phyloP scores from a whole-genome alignment of 2,888 invertebrate genomes.

The Lepas anatifera region DNA sequence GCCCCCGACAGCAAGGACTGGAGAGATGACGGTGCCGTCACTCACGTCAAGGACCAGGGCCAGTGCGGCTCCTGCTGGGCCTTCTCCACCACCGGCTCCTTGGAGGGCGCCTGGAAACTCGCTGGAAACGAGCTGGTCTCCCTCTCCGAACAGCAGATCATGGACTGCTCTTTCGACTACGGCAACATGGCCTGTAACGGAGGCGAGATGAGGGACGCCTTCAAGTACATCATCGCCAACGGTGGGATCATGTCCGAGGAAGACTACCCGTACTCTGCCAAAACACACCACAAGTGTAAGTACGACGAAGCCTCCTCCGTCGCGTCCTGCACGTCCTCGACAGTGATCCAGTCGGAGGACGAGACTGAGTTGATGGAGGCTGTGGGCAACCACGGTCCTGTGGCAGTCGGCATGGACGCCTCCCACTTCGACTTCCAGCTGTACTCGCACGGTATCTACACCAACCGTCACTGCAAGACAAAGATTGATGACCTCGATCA shows the following conservation, averaged over 20 bases:
- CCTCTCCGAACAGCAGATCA: conserved; percentile 84
- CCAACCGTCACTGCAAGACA: not conserved
- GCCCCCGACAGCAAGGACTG: conserved; percentile 32
- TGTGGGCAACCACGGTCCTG: not conserved
- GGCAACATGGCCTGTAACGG: conserved; percentile 87
- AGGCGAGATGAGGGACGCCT: conserved; percentile 70
- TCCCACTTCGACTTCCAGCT: not conserved
- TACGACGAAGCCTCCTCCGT: not conserved
- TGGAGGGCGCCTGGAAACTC: conserved; percentile 81
- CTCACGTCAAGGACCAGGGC: conserved; percentile 34
- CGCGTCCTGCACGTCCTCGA: not conserved
- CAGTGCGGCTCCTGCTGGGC: conserved; percentile 44
- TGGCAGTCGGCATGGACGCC: conserved; percentile 6
- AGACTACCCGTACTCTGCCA: conserved; percentile 70
- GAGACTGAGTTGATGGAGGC: not conserved
- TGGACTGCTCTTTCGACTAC: conserved; percentile 71
- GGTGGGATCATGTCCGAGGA: conserved; percentile 79
- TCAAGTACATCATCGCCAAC: conserved; percentile 68
- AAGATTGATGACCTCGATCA: not conserved
- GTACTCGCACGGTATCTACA: conserved; percentile 4
- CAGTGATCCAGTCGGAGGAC: not conserved
- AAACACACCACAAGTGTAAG: not conserved
- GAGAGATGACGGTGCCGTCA: conserved; percentile 33
- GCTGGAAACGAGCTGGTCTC: conserved; percentile 63
- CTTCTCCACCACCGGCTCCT: conserved; percentile 35